phyloP scores from a whole-genome alignment of 2,797 vertebrate genomes.

The Sebastes iracundus region DNA sequence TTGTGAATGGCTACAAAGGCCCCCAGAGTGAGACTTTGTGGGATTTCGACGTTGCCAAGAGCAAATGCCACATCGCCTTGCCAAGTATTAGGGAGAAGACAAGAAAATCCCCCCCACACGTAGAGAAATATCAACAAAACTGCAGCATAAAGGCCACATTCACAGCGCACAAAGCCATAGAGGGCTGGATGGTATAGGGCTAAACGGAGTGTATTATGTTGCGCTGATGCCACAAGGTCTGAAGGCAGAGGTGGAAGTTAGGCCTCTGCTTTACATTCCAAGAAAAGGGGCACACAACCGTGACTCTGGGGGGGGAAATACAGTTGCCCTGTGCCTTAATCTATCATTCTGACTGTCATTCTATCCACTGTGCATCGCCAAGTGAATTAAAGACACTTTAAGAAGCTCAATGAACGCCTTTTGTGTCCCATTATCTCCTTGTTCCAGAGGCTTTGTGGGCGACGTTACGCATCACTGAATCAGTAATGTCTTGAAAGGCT shows the following conservation, averaged over 20 bases:
- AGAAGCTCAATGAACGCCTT: constrained; percentile 76
- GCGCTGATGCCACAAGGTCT: constrained; percentile 55
- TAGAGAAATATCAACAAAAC: constrained; percentile 82
- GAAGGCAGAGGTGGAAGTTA: constrained; percentile 67
- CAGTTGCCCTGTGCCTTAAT: constrained; percentile 71
- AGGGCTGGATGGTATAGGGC: constrained; percentile 57
- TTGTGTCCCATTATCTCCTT: constrained; percentile 77
- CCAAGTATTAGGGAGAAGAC: constrained; percentile 76
- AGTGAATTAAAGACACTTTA: constrained; percentile 77
- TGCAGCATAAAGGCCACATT: constrained; percentile 77
- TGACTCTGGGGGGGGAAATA: constrained; percentile 62
- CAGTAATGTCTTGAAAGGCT: constrained; percentile 74
- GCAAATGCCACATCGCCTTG: constrained; percentile 60
- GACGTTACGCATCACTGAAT: constrained; percentile 68
- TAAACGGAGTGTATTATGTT: constrained; percentile 66
- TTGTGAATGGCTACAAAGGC: constrained; percentile 74
- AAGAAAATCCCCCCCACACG: constrained; percentile 69
- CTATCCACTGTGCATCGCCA: constrained; percentile 71
- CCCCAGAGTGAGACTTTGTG: constrained; percentile 71
- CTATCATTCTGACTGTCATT: constrained; percentile 72
- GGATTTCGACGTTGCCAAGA: constrained; percentile 79
- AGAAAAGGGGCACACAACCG: constrained; percentile 65
- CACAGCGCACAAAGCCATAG: constrained; percentile 71
- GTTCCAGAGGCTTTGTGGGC: constrained; percentile 75
- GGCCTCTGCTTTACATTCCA: constrained; percentile 60